A percentile compares a stretch with the other conserved stretches of the same genome.
phyloP scores from a whole-genome alignment of 2,888 invertebrate species.

The Tetragonula carbonaria region DNA sequence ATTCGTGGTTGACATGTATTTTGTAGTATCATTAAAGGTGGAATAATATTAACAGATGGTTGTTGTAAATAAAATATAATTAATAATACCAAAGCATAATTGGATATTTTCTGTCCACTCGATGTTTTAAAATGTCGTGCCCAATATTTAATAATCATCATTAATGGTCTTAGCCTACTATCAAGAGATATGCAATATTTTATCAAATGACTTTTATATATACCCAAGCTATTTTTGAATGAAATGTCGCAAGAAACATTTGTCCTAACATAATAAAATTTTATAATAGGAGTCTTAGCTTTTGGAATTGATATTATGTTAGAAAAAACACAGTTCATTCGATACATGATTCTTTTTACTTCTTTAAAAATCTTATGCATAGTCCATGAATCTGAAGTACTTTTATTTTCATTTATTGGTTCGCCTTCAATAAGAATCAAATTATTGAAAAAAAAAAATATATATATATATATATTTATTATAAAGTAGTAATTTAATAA shows the following conservation, averaged over 20 bases:
- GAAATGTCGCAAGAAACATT: slow-evolving; percentile 89
- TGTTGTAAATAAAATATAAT: slow-evolving; percentile 90
- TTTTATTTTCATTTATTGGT: slow-evolving; percentile 32
- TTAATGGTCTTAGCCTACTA: slow-evolving; percentile 86
- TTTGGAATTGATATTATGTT: slow-evolving; percentile 88
- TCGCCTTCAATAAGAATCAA: slow-evolving; percentile 45
- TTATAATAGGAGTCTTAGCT: slow-evolving; percentile 92
- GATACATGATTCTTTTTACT: slow-evolving; percentile 84
- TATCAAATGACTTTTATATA: slow-evolving; percentile 89
- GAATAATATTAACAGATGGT: slow-evolving; percentile 84
- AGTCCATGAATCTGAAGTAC: slow-evolving; percentile 42
- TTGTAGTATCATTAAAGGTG: slow-evolving; percentile 86
- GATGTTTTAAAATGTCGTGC: slow-evolving; percentile 87
- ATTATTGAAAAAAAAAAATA: slow-evolving; percentile 4
- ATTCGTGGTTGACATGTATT: slow-evolving; percentile 71
- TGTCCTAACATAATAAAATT: slow-evolving; percentile 88
- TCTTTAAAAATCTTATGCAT: slow-evolving; percentile 76
- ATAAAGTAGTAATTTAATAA: not conserved
- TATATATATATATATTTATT: slow-evolving; percentile 1
- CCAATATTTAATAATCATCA: slow-evolving; percentile 91
- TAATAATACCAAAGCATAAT: slow-evolving; percentile 89
- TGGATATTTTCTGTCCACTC: slow-evolving; percentile 87
- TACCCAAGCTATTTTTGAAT: slow-evolving; percentile 89
- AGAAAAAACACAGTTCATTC: slow-evolving; percentile 84
- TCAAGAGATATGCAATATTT: slow-evolving; percentile 87